phyloP scores from a whole-genome alignment of 2,797 vertebrate species.

The Anguilla megastoma region DNA sequence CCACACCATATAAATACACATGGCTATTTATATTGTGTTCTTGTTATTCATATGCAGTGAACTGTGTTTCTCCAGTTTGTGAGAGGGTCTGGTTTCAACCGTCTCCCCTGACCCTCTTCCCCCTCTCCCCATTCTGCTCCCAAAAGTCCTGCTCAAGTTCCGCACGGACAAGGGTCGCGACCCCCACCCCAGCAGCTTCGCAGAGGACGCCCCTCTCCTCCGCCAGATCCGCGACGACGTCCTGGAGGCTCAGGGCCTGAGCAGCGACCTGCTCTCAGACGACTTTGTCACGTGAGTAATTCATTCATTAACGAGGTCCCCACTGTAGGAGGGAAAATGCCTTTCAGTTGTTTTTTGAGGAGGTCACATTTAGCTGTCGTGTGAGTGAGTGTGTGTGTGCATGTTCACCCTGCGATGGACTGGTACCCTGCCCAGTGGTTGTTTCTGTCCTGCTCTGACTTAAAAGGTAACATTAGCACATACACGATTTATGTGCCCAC shows the following conservation, averaged over 20 bases:
- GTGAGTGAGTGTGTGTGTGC: too few species aligned
- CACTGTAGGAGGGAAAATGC: background rate
- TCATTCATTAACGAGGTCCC: background rate
- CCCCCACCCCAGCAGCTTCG: slow-evolving; percentile 70
- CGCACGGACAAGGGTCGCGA: slow-evolving; percentile 84
- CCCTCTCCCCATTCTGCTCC: background rate
- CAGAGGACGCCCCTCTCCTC: slow-evolving; percentile 74
- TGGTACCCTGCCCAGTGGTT: too few species aligned
- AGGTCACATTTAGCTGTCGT: too few species aligned
- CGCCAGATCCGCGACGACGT: slow-evolving; percentile 80
- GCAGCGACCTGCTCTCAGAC: slow-evolving; percentile 73
- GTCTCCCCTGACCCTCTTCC: background rate
- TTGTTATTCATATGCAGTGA: background rate
- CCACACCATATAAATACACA: background rate
- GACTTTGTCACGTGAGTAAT: slow-evolving; percentile 80
- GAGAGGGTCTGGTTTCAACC: background rate
- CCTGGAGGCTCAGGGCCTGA: slow-evolving; percentile 72
- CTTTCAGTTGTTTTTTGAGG: background rate
- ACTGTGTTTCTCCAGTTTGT: background rate
- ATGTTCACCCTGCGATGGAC: too few species aligned
- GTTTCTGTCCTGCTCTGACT: too few species aligned
- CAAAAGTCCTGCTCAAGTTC: slow-evolving; percentile 86
- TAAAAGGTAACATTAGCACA: too few species aligned
- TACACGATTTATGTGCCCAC: too few species aligned
- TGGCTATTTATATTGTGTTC: too few species aligned